Evolutionary conservation across 2,113 vertebrate species (phyloP).

Genomic region (Elgaria multicarinata): DNA sequence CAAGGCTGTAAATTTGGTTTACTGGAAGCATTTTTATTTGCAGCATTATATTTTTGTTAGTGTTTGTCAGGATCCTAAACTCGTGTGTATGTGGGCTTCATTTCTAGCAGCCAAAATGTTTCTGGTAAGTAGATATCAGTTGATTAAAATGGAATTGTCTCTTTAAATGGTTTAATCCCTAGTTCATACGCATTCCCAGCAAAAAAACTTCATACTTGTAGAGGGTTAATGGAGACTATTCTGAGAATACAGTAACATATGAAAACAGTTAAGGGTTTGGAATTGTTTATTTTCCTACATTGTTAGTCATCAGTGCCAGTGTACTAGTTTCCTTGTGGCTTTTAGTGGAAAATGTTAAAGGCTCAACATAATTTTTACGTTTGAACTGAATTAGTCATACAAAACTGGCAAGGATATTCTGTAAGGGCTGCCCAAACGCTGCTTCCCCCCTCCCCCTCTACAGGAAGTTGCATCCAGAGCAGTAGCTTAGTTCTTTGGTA

Average conservation of each 20-base stretch:
- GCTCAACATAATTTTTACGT: conserved; percentile 70
- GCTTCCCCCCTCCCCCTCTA: conserved; percentile 42
- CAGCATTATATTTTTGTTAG: not conserved
- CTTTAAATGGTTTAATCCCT: conserved; percentile 13
- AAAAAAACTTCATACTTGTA: conserved; percentile 14
- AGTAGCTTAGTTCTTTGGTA: conserved; percentile 71
- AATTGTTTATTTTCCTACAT: conserved; percentile 78
- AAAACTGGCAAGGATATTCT: conserved; percentile 66
- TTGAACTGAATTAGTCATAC: conserved; percentile 79
- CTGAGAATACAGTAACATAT: conserved; percentile 60
- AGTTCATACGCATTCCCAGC: conserved; percentile 25
- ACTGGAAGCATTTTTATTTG: conserved; percentile 10
- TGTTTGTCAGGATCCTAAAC: not conserved
- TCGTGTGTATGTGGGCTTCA: not conserved
- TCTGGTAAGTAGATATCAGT: not conserved
- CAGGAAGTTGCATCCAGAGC: conserved; percentile 80
- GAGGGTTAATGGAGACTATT: conserved; percentile 52
- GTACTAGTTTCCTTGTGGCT: conserved; percentile 79
- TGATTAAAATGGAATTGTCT: not conserved
- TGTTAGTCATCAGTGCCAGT: conserved; percentile 78
- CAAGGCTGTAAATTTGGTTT: conserved; percentile 54
- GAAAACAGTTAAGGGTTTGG: conserved; percentile 77
- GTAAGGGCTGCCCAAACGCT: conserved; percentile 69
- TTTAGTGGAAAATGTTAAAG: conserved; percentile 83
- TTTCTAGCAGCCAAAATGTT: not conserved